These are phyloP conservation scores for Camponotus pennsylvanicus DNA, from an alignment of 1,140 invertebrate genomes.

Conservation along the genomic window DNA sequence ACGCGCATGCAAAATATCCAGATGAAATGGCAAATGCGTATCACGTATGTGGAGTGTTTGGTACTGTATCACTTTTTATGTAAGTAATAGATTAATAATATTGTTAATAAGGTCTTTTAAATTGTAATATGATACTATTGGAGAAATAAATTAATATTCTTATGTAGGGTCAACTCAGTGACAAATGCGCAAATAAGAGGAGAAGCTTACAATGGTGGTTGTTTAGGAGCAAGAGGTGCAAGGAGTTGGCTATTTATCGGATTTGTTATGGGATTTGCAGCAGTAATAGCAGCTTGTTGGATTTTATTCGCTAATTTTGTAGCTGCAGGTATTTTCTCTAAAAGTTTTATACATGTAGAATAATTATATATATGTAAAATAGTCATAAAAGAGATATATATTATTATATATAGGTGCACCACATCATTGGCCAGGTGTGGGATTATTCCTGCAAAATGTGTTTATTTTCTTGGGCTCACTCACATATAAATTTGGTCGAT, in stretches of 20 bases:
- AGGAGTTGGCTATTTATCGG: constrained; percentile 98
- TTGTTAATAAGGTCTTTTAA: background rate
- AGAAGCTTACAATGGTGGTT: constrained; percentile 94
- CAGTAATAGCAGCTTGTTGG: constrained; percentile 98
- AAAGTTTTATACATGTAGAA: background rate
- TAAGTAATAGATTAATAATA: constrained; percentile 83
- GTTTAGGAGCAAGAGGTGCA: constrained; percentile 95
- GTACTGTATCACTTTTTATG: constrained; percentile 98
- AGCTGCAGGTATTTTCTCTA: constrained; percentile 81
- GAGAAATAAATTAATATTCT: background rate
- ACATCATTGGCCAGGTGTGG: constrained; percentile 94
- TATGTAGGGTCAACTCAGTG: constrained; percentile 95
- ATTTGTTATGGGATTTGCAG: constrained; percentile 98
- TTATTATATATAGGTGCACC: constrained; percentile 69
- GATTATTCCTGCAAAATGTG: constrained; percentile 97
- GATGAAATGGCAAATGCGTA: constrained; percentile 92
- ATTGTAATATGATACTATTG: constrained; percentile 7
- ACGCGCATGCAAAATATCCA: constrained; percentile 94
- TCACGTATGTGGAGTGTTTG: constrained; percentile 97
- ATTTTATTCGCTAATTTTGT: constrained; percentile 95
- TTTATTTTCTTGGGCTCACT: constrained; percentile 97
- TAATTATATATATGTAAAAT: background rate
- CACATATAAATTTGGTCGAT: constrained; percentile 97
- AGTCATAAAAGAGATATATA: background rate
- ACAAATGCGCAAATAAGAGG: constrained; percentile 97